phyloP scores from a whole-genome alignment of 2,888 invertebrate genomes.

The Drosophila putrida region DNA sequence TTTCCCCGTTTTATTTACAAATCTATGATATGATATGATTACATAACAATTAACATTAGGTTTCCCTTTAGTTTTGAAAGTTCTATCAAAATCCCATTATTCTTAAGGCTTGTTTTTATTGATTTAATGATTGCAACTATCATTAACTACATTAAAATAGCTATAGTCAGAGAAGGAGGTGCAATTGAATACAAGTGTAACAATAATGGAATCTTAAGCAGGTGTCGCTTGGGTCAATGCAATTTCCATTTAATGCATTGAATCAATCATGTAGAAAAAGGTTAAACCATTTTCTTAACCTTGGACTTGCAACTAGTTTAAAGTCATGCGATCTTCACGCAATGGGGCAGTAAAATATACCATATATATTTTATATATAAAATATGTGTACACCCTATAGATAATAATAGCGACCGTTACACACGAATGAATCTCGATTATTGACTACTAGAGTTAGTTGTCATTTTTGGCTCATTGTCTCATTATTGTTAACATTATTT shows the following conservation, averaged over 20 bases:
- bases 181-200: conserved; percentile 11
- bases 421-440: conserved; percentile 53
- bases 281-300: background rate
- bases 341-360: conserved; percentile 23
- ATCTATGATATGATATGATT: too few relatives aligned
- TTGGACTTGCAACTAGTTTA: conserved; percentile 6
- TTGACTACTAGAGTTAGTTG: conserved; percentile 34
- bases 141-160: background rate
- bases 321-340: conserved; percentile 29
- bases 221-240: conserved; percentile 50
- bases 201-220: conserved; percentile 55
- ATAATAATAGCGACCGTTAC: conserved; percentile 38
- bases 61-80: too few relatives aligned
- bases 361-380: conserved; percentile 11
- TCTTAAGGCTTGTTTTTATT: background rate
- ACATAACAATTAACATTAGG: too few relatives aligned
- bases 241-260: conserved; percentile 20
- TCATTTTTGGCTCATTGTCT: conserved; percentile 44
- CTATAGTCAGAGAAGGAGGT: background rate
- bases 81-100: too few relatives aligned
- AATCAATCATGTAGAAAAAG: conserved; percentile 2
- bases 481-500: conserved; percentile 43
- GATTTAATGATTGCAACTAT: background rate
- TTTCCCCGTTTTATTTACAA: background rate
- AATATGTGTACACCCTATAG: conserved; percentile 19